Base-by-base conservation (phyloP, 2,797 vertebrate genomes). In the Leptodactylus fallax region DNA sequence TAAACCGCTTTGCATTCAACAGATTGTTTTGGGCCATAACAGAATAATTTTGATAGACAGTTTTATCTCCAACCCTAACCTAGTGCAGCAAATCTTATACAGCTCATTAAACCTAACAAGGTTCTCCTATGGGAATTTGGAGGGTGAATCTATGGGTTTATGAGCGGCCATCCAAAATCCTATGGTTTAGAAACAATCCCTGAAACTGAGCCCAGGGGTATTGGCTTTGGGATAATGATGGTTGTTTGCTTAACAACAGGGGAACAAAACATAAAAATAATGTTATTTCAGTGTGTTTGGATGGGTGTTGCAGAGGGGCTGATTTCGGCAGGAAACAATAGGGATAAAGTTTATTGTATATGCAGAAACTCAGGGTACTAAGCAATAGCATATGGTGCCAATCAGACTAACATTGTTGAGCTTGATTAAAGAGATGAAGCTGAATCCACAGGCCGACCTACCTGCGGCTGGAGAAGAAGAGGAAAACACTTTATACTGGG, bases 371-470 rank as follows among this genome's bases (percentile, higher is more conserved):
- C 10, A 13, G 49, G 63, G 10, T 25, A 21, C 81, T 45, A 23
- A 56, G 65, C 51, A 55, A 71, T 56, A 45, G 51, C 25, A 63
- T 47, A 47, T 4, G n/a, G 17, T 0, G 56, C 56, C 79, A 80
- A 80, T 80, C 58, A 63, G 36, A 6, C 6, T 0, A 45, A 51
- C 58, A 61, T 47, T 80, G 19, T 61, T 58, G 7, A 36, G 53
- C 81, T 71, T 71, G 47, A 83, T 71, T 53, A 55, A 56, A 27
- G 5, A 56, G 51, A 83, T n/a, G 51, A 72, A 36, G 58, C 16
- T 1, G 7, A 80, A 47, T 61, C 10, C 12, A 47, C 65, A 56
- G 23, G 51, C 65, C 71, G 81, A 83, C 81, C 81, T 83, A 56
- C 16, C 65, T 27, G 51, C 19, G 51, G 63, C 49, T 71, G 71